Percentiles rank a stretch among this genome's conserved stretches.
Conservation (phyloP, 2,888 invertebrate species). For the Dynastes hyllus region DNA sequence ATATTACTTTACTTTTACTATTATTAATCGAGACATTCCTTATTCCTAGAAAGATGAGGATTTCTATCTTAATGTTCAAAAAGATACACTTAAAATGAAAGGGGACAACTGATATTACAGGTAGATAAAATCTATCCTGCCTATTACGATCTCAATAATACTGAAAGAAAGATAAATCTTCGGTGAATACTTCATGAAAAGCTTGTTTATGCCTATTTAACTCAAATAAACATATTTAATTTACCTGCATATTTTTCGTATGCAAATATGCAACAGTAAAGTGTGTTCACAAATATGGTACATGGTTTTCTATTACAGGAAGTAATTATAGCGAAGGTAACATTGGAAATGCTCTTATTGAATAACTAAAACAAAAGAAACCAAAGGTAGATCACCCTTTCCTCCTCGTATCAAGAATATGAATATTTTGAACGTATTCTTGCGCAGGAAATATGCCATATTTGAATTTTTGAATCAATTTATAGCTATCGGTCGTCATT, state of each 20-base stretch:
- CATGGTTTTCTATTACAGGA: slow-evolving; percentile 34
- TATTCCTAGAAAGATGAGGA: too few species aligned
- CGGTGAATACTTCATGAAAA: too few species aligned
- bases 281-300: slow-evolving; percentile 44
- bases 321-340: slow-evolving; percentile 69
- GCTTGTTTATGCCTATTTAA: background rate
- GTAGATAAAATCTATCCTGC: too few species aligned
- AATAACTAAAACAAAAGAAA: slow-evolving; percentile 18
- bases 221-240: background rate
- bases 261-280: slow-evolving; percentile 13
- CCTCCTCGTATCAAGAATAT: slow-evolving; percentile 40
- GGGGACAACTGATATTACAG: too few species aligned
- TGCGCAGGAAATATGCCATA: slow-evolving; percentile 64
- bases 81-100: too few species aligned
- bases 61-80: too few species aligned
- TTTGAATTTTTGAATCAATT: slow-evolving; percentile 62
- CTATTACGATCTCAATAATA: too few species aligned
- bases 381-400: slow-evolving; percentile 48
- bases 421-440: slow-evolving; percentile 59
- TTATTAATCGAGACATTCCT: too few species aligned
- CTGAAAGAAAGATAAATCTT: too few species aligned
- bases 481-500: slow-evolving; percentile 52
- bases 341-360: slow-evolving; percentile 71
- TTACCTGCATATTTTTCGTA: slow-evolving; percentile 21
- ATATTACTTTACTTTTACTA: too few species aligned